These are phyloP conservation scores for Phragmatobia fuliginosa DNA, from an alignment of 2,888 invertebrate genomes.

Conservation along the genomic window DNA sequence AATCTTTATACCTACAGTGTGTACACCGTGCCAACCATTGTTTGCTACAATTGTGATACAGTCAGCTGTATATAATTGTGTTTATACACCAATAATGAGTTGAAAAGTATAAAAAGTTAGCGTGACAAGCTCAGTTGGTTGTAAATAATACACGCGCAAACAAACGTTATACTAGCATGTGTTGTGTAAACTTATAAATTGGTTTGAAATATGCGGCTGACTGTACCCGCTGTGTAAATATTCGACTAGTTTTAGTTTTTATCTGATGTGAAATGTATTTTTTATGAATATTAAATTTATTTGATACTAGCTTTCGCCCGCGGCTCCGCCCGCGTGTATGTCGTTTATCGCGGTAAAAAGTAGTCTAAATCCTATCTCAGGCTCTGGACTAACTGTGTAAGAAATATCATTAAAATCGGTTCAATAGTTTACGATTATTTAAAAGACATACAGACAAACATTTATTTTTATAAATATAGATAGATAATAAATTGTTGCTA, in stretches of 20 bases:
- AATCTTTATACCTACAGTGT: not conserved
- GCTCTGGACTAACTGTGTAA: too few species aligned
- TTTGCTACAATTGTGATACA: slow-evolving; percentile 46
- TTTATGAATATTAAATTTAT: slow-evolving; percentile 17
- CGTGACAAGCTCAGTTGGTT: slow-evolving; percentile 33
- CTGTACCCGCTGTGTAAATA: slow-evolving; percentile 48
- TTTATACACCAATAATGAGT: slow-evolving; percentile 37
- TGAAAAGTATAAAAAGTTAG: slow-evolving; percentile 38
- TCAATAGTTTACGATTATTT: too few species aligned
- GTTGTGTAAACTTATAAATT: slow-evolving; percentile 65
- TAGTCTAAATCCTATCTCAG: too few species aligned
- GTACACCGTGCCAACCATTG: slow-evolving; percentile 9
- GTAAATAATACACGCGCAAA: slow-evolving; percentile 45
- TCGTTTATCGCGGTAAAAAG: too few species aligned
- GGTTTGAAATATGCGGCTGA: slow-evolving; percentile 60
- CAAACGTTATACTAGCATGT: slow-evolving; percentile 41
- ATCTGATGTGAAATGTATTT: slow-evolving; percentile 49
- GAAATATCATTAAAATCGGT: too few species aligned
- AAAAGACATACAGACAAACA: too few species aligned
- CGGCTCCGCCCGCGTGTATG: too few species aligned
- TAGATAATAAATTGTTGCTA: not conserved
- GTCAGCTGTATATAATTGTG: slow-evolving; percentile 45
- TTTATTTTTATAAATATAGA: too few species aligned
- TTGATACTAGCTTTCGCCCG: too few species aligned
- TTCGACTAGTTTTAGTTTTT: slow-evolving; percentile 36